These are phyloP conservation scores for Ramazzottius varieornatus DNA, from an alignment of 2,888 invertebrate genomes.

Conservation along the genomic window DNA sequence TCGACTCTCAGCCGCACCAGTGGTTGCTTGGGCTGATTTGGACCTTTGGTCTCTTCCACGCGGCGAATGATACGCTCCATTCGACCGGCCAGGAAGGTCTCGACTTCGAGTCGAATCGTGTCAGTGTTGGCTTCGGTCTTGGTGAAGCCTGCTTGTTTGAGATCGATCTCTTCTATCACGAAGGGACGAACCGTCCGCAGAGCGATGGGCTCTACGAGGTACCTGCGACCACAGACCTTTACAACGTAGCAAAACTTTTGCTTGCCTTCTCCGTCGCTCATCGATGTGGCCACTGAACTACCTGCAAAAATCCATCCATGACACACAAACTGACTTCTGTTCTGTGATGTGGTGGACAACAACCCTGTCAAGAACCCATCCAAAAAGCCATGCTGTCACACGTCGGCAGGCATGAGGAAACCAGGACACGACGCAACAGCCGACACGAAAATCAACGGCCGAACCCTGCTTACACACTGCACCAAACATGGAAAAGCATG, in stretches of 20 bases:
- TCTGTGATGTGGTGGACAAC: too few species aligned
- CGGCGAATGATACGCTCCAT: conserved; percentile 33
- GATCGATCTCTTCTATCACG: conserved; percentile 44
- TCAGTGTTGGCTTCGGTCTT: conserved; percentile 21
- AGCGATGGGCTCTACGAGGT: conserved; percentile 38
- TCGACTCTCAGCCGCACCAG: conserved; percentile 50
- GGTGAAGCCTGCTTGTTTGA: conserved; percentile 27
- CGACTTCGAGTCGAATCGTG: conserved; percentile 12
- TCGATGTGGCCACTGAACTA: conserved; percentile 75
- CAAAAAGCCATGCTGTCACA: too few species aligned
- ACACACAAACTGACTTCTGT: too few species aligned
- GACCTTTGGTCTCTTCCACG: conserved; percentile 17
- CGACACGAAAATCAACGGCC: too few species aligned
- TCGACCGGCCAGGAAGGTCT: conserved; percentile 29
- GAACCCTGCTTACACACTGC: too few species aligned
- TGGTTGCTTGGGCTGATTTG: conserved; percentile 44
- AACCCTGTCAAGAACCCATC: too few species aligned
- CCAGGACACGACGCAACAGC: too few species aligned
- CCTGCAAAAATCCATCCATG: too few species aligned
- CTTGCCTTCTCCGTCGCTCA: conserved; percentile 56
- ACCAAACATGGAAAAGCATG: too few species aligned
- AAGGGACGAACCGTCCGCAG: conserved; percentile 72
- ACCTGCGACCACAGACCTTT: conserved; percentile 35
- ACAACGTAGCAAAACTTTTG: conserved; percentile 60
- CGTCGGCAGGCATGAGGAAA: too few species aligned